Percentiles rank a stretch among this genome's conserved stretches.
These are phyloP conservation scores for Staurois parvus DNA, from an alignment of 2,797 vertebrate genomes.

Conservation along the genomic window DNA sequence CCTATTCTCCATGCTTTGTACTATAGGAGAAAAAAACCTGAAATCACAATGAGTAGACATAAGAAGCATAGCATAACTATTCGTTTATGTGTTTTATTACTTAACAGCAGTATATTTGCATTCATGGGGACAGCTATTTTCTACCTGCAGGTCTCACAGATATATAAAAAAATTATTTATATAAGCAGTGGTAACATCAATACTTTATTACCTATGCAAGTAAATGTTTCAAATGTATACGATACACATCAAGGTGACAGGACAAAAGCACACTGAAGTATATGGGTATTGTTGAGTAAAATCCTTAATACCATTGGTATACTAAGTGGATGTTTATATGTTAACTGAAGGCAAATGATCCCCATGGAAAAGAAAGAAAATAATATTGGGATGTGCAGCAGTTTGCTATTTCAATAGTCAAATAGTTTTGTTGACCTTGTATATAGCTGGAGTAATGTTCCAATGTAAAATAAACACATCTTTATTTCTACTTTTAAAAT, in stretches of 20 bases:
- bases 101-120: neutral
- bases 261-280: too few species aligned
- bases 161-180: too few species aligned
- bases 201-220: too few species aligned
- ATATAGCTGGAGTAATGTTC: neutral
- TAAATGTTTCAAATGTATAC: too few species aligned
- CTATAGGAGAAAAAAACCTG: neutral
- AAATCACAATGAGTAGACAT: neutral
- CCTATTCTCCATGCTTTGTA: constrained; percentile 68
- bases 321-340: too few species aligned
- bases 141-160: neutral
- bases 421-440: neutral
- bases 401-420: too few species aligned
- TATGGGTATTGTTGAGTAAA: too few species aligned
- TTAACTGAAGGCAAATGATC: too few species aligned
- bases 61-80: neutral
- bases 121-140: neutral
- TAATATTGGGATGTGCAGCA: neutral
- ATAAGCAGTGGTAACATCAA: too few species aligned
- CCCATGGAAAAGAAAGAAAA: too few species aligned
- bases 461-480: neutral
- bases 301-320: too few species aligned
- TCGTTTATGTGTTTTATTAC: neutral
- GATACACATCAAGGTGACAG: too few species aligned
- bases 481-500: neutral